A percentile compares a stretch with the other conserved stretches of the same genome.
Evolutionary conservation across 2,113 vertebrate species (phyloP).

Genomic region (Cromileptes altivelis): DNA sequence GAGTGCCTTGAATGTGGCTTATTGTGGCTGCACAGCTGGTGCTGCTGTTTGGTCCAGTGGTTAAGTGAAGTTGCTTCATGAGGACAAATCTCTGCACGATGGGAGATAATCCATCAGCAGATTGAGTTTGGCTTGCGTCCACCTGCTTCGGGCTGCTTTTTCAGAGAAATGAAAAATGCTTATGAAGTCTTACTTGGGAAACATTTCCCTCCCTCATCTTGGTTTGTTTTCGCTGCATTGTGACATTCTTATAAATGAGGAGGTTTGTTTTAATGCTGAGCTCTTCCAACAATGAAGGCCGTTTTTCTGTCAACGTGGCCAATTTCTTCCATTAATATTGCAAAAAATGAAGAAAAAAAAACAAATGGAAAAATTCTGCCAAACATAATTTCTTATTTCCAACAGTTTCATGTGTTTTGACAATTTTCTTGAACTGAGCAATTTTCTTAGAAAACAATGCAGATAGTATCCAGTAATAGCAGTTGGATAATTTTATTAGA

Average conservation of each 20-base stretch:
- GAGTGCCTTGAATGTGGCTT: conserved; percentile 41
- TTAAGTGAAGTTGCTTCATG: conserved; percentile 49
- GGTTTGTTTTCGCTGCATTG: conserved; percentile 45
- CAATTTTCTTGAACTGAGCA: not conserved
- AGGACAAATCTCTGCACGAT: conserved; percentile 31
- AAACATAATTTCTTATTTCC: conserved; percentile 22
- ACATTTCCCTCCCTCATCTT: conserved; percentile 21
- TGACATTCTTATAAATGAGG: conserved; percentile 41
- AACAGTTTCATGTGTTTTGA: not conserved
- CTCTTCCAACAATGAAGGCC: conserved; percentile 16
- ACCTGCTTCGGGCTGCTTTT: conserved; percentile 12
- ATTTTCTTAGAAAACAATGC: not conserved
- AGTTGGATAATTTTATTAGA: not conserved
- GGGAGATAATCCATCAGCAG: conserved; percentile 31
- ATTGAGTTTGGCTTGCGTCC: conserved; percentile 24
- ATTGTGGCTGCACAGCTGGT: conserved; percentile 42
- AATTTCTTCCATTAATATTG: conserved; percentile 18
- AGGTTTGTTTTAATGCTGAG: conserved; percentile 41
- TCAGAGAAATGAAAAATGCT: conserved; percentile 35
- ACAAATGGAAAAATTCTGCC: not conserved
- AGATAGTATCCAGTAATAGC: not conserved
- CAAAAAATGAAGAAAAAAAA: not conserved
- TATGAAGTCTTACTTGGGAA: not conserved
- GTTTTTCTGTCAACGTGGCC: conserved; percentile 17
- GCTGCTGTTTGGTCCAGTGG: conserved; percentile 27